Percentiles rank a stretch among this genome's conserved stretches.
Evolutionary conservation across 2,888 invertebrate genomes (phyloP).

Genomic region (Tribolium freemani): DNA sequence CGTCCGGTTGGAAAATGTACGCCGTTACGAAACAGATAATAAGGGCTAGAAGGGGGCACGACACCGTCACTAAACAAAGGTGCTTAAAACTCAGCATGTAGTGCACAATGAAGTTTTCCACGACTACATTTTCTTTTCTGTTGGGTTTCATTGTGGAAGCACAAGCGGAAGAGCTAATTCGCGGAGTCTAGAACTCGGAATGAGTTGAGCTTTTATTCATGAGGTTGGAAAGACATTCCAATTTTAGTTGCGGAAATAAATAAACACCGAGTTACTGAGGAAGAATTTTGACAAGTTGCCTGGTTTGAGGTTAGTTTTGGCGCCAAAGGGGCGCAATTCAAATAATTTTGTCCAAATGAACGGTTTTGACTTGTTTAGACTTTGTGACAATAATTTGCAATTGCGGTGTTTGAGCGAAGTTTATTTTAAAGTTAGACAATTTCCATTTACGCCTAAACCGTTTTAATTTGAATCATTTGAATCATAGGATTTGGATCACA

Average conservation of each 20-base stretch:
- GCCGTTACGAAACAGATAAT: constrained; percentile 91
- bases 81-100: constrained; percentile 82
- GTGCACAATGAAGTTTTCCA: constrained; percentile 72
- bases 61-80: constrained; percentile 86
- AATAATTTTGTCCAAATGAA: no score
- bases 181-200: background rate
- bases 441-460: no score
- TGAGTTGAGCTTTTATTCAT: background rate
- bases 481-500: no score
- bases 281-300: no score
- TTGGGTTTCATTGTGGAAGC: constrained; percentile 14
- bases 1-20: constrained; percentile 91
- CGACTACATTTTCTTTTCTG: constrained; percentile 41
- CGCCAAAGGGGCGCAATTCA: no score
- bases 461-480: no score
- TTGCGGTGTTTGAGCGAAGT: no score
- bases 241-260: background rate
- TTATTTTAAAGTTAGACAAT: no score
- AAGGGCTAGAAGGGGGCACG: constrained; percentile 87
- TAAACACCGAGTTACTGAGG: background rate
- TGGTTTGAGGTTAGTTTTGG: no score
- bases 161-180: background rate
- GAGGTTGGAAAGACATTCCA: background rate
- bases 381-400: no score
- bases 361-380: no score